These are phyloP conservation scores for Polylopha cassiicola DNA, from an alignment of 2,888 invertebrate genomes.

Conservation along the genomic window DNA sequence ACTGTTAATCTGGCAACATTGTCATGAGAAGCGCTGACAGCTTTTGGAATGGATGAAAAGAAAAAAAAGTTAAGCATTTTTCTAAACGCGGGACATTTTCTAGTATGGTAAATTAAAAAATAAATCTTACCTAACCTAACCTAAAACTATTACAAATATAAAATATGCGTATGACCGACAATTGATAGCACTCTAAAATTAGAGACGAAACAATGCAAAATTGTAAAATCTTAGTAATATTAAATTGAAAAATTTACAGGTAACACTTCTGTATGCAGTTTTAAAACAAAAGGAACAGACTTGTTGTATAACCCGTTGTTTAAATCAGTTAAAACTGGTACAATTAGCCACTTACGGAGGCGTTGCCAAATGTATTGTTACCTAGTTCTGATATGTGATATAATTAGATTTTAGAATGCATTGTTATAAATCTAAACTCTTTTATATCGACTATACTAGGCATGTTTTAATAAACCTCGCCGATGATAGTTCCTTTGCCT, in stretches of 20 bases:
- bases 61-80: slow-evolving; percentile 10
- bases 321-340: slow-evolving; percentile 21
- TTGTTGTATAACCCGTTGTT: slow-evolving; percentile 17
- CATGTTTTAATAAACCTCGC: no score
- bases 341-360: slow-evolving; percentile 20
- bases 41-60: slow-evolving; percentile 7
- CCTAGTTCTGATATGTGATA: slow-evolving; percentile 11
- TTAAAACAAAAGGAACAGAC: slow-evolving; percentile 10
- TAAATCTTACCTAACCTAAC: no score
- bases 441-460: background rate
- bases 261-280: no score
- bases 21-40: slow-evolving; percentile 36
- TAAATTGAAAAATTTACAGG: no score
- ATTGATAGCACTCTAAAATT: no score
- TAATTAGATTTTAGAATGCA: slow-evolving; percentile 18
- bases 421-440: slow-evolving; percentile 6
- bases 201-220: no score
- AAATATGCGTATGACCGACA: no score
- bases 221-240: no score
- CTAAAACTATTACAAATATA: no score
- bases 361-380: slow-evolving; percentile 24
- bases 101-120: no score
- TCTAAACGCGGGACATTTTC: no score
- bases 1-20: slow-evolving; percentile 40
- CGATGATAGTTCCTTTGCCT: no score